Conservation (phyloP, 1,140 invertebrate species). For the Matsumurasca onukii region DNA sequence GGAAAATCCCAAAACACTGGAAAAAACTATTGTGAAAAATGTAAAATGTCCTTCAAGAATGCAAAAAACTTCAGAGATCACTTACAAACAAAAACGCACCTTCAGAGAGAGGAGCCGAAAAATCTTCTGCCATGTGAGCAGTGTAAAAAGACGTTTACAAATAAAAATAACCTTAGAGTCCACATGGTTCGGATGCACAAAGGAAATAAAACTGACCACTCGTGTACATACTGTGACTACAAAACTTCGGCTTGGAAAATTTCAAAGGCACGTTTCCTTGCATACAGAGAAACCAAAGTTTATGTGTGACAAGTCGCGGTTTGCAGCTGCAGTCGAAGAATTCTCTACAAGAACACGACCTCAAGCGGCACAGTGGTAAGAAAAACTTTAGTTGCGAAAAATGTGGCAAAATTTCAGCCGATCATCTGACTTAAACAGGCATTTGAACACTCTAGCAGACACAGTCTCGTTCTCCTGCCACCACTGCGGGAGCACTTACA, state of each 20-base stretch:
- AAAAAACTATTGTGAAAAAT: not conserved
- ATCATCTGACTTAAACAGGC: constrained; percentile 15
- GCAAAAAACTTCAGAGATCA: not conserved
- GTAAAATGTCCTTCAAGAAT: not conserved
- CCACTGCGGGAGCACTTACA: constrained; percentile 28
- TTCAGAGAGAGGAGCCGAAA: not conserved
- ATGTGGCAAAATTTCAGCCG: constrained; percentile 27
- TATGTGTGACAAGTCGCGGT: constrained; percentile 32
- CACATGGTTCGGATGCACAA: constrained; percentile 9
- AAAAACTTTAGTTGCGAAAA: constrained; percentile 31
- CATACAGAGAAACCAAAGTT: constrained; percentile 27
- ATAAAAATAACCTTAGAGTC: constrained; percentile 14
- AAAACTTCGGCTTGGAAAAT: constrained; percentile 21
- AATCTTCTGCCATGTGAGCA: constrained; percentile 17
- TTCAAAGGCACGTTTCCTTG: constrained; percentile 13
- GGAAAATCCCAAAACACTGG: not conserved
- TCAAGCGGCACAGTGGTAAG: constrained; percentile 18
- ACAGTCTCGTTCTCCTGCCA: constrained; percentile 1
- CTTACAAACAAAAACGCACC: not conserved
- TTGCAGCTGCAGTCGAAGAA: constrained; percentile 9
- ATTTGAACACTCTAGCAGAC: constrained; percentile 8
- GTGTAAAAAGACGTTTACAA: constrained; percentile 27
- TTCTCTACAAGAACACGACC: constrained; percentile 21
- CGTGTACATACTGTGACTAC: constrained; percentile 26
- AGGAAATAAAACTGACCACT: not conserved